Percentiles rank a stretch among this genome's conserved stretches.
Evolutionary conservation across 2,888 invertebrate genomes (phyloP).

Genomic region (Sarcophaga rosellei): DNA sequence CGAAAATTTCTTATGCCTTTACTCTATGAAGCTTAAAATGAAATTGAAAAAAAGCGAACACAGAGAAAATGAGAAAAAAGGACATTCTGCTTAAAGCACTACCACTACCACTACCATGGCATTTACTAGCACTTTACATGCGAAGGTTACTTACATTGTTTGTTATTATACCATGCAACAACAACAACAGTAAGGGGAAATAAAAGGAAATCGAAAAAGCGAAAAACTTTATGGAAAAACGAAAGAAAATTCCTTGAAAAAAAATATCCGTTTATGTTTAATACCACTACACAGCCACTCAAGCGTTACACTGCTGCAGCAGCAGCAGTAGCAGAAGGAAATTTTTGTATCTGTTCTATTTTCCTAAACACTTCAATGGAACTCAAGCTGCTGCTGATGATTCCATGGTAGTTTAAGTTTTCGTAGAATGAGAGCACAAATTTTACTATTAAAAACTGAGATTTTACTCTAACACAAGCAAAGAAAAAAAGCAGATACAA

Average conservation of each 20-base stretch:
- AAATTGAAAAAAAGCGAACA: slow-evolving; percentile 39
- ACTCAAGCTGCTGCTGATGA: not conserved
- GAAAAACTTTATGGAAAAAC: not conserved
- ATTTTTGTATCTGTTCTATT: not conserved
- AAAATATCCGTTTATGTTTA: slow-evolving; percentile 68
- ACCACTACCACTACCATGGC: not conserved
- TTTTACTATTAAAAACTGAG: slow-evolving; percentile 55
- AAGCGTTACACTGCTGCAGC: slow-evolving; percentile 58
- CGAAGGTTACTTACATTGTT: slow-evolving; percentile 36
- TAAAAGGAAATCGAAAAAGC: not conserved
- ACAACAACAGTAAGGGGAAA: slow-evolving; percentile 6
- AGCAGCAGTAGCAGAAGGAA: not conserved
- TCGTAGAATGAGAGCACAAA: not conserved
- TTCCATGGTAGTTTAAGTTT: not conserved
- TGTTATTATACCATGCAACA: slow-evolving; percentile 28
- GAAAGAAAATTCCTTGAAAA: not conserved
- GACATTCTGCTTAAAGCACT: slow-evolving; percentile 45
- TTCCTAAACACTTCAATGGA: slow-evolving; percentile 25
- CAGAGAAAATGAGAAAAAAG: slow-evolving; percentile 32
- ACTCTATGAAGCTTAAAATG: slow-evolving; percentile 60
- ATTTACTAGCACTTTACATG: not conserved
- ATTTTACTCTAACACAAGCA: slow-evolving; percentile 23
- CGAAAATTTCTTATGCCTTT: slow-evolving; percentile 17
- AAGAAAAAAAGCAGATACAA: slow-evolving; percentile 12
- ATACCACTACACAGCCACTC: slow-evolving; percentile 68